Evolutionary conservation across 2,888 invertebrate species (phyloP).

Genomic region (Stenodera caucasica): DNA sequence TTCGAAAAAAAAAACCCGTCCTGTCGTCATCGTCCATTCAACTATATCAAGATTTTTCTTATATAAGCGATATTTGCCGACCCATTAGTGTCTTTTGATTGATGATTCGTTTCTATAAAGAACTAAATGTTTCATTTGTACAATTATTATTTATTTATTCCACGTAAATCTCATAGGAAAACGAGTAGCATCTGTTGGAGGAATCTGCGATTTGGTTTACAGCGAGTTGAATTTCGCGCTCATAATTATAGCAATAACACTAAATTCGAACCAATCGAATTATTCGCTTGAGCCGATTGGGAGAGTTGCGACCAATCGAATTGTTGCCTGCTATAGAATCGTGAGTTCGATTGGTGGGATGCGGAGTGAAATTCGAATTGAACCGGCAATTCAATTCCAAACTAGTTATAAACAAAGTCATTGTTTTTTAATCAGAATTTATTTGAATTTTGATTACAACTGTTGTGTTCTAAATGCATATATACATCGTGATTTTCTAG

Average conservation of each 20-base stretch:
- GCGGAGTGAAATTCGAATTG: conserved; percentile 3
- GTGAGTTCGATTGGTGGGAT: too few species aligned
- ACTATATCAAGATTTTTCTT: conserved; percentile 28
- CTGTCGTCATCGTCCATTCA: conserved; percentile 3
- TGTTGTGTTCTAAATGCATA: conserved; percentile 1
- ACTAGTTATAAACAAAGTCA: conserved; percentile 17
- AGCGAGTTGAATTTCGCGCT: too few species aligned
- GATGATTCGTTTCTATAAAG: conserved; percentile 30
- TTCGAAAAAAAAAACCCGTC: conserved; percentile 6
- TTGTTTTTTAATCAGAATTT: conserved; percentile 1
- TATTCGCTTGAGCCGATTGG: too few species aligned
- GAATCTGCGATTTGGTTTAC: too few species aligned
- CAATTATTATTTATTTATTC: conserved; percentile 23
- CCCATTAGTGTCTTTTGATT: conserved; percentile 38
- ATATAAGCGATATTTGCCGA: conserved; percentile 36
- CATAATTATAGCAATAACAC: too few species aligned
- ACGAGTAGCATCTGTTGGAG: too few species aligned
- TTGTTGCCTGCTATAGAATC: too few species aligned
- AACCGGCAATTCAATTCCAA: background rate
- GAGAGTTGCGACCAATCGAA: too few species aligned
- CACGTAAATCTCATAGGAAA: too few species aligned
- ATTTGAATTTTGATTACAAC: conserved; percentile 16
- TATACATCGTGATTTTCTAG: background rate
- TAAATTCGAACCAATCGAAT: too few species aligned
- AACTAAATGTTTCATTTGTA: conserved; percentile 34